Percentiles rank a stretch among this genome's conserved stretches.
phyloP scores from a whole-genome alignment of 2,888 invertebrate species.

The Pseudoips prasinana region DNA sequence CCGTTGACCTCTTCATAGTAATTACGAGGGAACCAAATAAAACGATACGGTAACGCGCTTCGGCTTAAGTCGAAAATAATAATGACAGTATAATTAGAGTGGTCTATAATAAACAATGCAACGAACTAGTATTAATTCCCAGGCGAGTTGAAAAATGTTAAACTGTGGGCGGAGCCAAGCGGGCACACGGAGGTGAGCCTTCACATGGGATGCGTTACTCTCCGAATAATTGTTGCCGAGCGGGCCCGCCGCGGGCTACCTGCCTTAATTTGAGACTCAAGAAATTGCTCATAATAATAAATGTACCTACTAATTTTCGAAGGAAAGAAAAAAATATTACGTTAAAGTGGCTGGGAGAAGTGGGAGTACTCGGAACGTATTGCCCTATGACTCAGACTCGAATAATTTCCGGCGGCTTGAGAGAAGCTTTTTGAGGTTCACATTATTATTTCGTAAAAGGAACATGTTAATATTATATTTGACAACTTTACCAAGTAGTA shows the following conservation, averaged over 20 bases:
- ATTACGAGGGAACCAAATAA: conserved; percentile 23
- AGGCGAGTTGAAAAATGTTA: conserved; percentile 74
- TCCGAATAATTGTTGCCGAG: conserved; percentile 51
- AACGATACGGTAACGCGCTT: conserved; percentile 25
- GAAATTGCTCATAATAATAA: conserved; percentile 80
- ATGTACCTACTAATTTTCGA: conserved; percentile 72
- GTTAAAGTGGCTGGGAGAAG: conserved; percentile 47
- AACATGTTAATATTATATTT: conserved; percentile 17
- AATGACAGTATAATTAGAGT: conserved; percentile 63
- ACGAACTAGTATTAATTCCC: conserved; percentile 68
- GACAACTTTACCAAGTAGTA: conserved; percentile 9
- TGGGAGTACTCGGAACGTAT: conserved; percentile 41
- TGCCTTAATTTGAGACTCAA: conserved; percentile 75
- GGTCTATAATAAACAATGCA: conserved; percentile 69
- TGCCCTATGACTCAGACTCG: conserved; percentile 55
- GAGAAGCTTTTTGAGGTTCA: conserved; percentile 14
- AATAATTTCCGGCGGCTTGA: conserved; percentile 16
- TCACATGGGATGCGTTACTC: conserved; percentile 43
- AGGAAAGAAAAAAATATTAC: conserved; percentile 58
- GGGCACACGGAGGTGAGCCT: conserved; percentile 58
- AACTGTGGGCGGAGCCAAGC: conserved; percentile 70
- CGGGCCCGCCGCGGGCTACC: conserved; percentile 74
- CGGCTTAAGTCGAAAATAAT: conserved; percentile 47
- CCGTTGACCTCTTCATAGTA: conserved; percentile 26
- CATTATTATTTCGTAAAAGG: conserved; percentile 17